Evolutionary conservation across 2,888 invertebrate genomes (phyloP), one percentile per base, ranked within the genome.

Genomic region (Cremastobaeus sp.): DNA sequence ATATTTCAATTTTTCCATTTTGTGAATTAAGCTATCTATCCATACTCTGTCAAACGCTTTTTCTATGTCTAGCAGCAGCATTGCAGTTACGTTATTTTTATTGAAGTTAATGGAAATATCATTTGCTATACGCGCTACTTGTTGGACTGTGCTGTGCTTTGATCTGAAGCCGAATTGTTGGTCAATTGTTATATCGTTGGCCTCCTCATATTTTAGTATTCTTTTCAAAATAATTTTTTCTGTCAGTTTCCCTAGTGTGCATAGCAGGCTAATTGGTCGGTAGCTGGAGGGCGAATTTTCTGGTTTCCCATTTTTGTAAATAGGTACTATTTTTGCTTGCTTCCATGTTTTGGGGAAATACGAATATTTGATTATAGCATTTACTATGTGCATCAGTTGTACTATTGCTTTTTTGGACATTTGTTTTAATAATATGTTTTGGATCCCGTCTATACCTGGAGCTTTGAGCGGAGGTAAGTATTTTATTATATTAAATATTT

Each of bases 81-180:
- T 77, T 0, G 75, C 76, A 4, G 83, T 84, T 1, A 68, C 55
- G 9, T 79, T 74, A 1, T 78, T 73, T 65, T 74, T 75, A 48
- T 84, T 83, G 12, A 79, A 83, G 3, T 79, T 77, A 3, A 76
- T 39, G 0, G 45, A 59, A 3, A 81, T 77, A 28, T 81, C 75
- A 32, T 80, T 79, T 0, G 74, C 68, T 14, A 86, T 80, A 69
- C 83, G 48, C 0, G 62, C 57, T 1, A 84, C 57, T 74, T 85
- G 77, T 75, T 85, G 77, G 0, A 76, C 76, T 1, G 84, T 83
- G 34, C 71, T 80, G 45, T 83, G 83, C 15, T 37, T 41, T 55
- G 74, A 57, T 37, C 82, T 74, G 48, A 86, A 86, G 0, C 84
- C 84, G 64, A 82, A 83, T 62, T 83, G 82, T 14, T 76, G 17